Percentiles rank a stretch among this genome's conserved stretches.
phyloP scores from a whole-genome alignment of 2,888 invertebrate species.

The Osmoderma eremita region DNA sequence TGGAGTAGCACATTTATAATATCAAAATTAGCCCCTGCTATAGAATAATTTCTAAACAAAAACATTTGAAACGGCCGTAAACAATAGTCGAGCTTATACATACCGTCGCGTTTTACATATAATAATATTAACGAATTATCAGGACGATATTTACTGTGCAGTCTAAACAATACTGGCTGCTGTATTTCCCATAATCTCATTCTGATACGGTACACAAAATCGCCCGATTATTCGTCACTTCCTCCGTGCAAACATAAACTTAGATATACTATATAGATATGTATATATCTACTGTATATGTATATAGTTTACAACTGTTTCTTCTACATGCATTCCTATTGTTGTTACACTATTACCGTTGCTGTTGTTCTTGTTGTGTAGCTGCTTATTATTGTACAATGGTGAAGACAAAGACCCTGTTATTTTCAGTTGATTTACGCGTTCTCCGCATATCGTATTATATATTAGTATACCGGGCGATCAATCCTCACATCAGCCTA shows the following conservation, averaged over 20 bases:
- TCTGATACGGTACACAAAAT: constrained; percentile 13
- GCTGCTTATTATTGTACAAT: not conserved
- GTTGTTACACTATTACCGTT: not conserved
- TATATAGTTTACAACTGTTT: not conserved
- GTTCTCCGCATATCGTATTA: constrained; percentile 2
- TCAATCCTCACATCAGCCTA: constrained; percentile 22
- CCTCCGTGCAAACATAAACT: constrained; percentile 23
- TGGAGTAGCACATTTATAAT: not conserved
- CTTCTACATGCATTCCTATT: not conserved
- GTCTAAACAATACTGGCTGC: constrained; percentile 12
- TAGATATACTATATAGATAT: constrained; percentile 11
- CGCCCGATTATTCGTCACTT: constrained; percentile 28
- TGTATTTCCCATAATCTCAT: constrained; percentile 16
- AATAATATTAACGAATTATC: constrained; percentile 19
- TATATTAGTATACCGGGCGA: not conserved
- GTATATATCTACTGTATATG: no score
- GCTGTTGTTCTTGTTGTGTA: no score
- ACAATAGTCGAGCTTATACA: not conserved
- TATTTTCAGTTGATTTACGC: constrained; percentile 31
- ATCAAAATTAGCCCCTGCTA: not conserved
- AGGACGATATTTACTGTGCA: constrained; percentile 20
- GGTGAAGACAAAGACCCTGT: constrained; percentile 8
- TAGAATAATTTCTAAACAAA: not conserved
- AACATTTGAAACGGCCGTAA: not conserved
- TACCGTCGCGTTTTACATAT: not conserved